phyloP scores from a whole-genome alignment of 2,888 invertebrate genomes.

The Drosophila sordidapex region DNA sequence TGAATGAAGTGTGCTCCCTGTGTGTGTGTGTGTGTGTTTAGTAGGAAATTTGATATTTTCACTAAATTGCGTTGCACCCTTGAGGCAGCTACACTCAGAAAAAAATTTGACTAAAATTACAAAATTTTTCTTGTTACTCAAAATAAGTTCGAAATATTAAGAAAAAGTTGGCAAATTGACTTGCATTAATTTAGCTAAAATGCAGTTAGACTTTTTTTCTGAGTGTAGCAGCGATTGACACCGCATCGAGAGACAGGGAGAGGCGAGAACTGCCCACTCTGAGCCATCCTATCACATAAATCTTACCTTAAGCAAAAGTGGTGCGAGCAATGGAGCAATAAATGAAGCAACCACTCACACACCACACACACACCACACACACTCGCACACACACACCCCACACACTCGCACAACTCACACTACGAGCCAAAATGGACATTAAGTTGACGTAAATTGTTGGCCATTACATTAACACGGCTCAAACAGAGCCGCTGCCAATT shows the following conservation, averaged over 20 bases:
- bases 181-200: neutral
- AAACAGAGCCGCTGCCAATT: constrained; percentile 44
- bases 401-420: constrained; percentile 23
- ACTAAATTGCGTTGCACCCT: constrained; percentile 79
- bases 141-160: neutral
- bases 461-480: constrained; percentile 82
- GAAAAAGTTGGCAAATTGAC: neutral
- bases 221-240: constrained; percentile 31
- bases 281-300: constrained; percentile 55
- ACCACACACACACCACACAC: constrained; percentile 6
- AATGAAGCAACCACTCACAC: constrained; percentile 54
- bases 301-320: constrained; percentile 69
- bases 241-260: neutral
- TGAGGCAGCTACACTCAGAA: constrained; percentile 49
- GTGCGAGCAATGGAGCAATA: constrained; percentile 68
- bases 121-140: neutral
- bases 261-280: constrained; percentile 14
- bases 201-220: neutral
- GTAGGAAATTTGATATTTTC: constrained; percentile 82
- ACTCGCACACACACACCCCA: neutral
- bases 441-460: constrained; percentile 83
- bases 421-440: constrained; percentile 64
- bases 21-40: constrained; percentile 16
- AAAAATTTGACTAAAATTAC: neutral
- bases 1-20: constrained; percentile 32